A percentile compares a stretch with the other conserved stretches of the same genome.
phyloP scores from a whole-genome alignment of 1,140 invertebrate genomes.

The Argopecten irradians region DNA sequence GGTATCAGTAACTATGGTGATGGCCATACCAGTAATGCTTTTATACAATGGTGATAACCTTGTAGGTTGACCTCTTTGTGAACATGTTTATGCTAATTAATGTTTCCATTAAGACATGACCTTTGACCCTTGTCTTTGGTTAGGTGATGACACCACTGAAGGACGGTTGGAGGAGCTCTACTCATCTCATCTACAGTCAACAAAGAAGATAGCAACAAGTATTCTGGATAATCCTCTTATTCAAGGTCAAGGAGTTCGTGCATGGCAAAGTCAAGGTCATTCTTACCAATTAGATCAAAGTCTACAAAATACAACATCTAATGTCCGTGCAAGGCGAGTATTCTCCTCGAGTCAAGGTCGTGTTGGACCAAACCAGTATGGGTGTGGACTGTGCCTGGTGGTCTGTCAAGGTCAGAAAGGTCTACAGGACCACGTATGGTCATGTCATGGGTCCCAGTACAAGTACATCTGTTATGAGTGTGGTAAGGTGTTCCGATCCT shows the following conservation, averaged over 20 bases:
- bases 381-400: neutral
- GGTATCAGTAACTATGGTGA: neutral
- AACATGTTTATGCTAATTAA: too few species aligned
- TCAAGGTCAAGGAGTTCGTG: neutral
- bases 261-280: neutral
- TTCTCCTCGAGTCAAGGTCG: neutral
- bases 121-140: constrained; percentile 15
- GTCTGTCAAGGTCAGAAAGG: neutral
- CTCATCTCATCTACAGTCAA: neutral
- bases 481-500: neutral
- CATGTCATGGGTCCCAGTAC: neutral
- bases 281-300: neutral
- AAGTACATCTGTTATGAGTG: neutral
- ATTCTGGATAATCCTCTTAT: neutral
- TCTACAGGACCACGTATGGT: neutral
- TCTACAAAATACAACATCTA: neutral
- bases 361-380: neutral
- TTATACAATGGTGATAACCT: neutral
- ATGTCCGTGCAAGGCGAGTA: neutral
- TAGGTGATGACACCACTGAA: neutral
- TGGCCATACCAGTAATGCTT: neutral
- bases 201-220: neutral
- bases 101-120: neutral
- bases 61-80: neutral
- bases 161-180: neutral